Evolutionary conservation across 1,140 invertebrate species (phyloP), one percentile per base, ranked within the genome.

Genomic region (Macrobrachium rosenbergii): DNA sequence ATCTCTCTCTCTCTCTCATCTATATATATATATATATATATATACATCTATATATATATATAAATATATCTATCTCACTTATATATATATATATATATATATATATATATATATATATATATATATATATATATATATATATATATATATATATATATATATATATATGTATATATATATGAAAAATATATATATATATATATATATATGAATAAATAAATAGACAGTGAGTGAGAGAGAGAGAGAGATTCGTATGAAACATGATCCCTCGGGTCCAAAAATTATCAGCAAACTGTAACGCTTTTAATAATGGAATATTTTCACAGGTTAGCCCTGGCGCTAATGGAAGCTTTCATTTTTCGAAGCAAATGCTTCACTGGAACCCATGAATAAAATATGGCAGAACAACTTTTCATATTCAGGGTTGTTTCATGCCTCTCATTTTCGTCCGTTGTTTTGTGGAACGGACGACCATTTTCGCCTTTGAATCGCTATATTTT

Each of bases 11-110:
- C 60, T 62, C 63, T 60, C 60, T 62, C n/a, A 80, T 62, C 60
- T 28, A 60, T 62, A 60, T 28, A 60, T 62, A 80, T 63, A 80
- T 63, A 80, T 63, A 80, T 58, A 80, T 63, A 80, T 80, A 37
- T 63, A 17, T 80, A 37, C 37, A 58, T 59, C 12, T 58, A 58
- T 52, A 58, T 77, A n/a, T 52, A 17, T 52, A 52, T 77, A n/a
- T 77, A n/a, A n/a, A 37, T 77, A 77, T 58, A 52, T 52, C 6
- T 77, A 52, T 69, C 59, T 7, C 16, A 79, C 16, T 62, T 62
- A 79, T 62, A 10, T 79, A 60, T 79, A 21, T 62, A 60, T 62
- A 21, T 62, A 60, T 23, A 21, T 60, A 16, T 21, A 21, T 62
- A 21, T 62, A 21, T 79, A 10, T 79, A n/a, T 62, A 21, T 62